A percentile compares a stretch with the other conserved stretches of the same genome.
These are phyloP conservation scores for Chrysomela aeneicollis DNA, from an alignment of 2,888 invertebrate genomes.

Conservation along the genomic window DNA sequence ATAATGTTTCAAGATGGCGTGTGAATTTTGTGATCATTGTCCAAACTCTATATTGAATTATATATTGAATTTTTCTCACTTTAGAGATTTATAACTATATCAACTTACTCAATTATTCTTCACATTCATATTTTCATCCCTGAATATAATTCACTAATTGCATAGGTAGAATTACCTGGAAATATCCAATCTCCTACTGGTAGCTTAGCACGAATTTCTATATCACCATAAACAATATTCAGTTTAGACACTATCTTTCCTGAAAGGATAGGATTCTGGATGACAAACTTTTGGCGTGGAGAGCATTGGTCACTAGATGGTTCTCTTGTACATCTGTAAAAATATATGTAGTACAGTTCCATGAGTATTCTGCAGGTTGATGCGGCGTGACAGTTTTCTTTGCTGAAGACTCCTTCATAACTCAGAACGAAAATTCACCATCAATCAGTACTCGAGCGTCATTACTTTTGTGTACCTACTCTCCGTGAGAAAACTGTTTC, in stretches of 20 bases:
- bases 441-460: no score
- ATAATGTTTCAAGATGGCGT: no score
- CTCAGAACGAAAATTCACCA: no score
- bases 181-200: constrained; percentile 67
- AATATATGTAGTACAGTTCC: not conserved
- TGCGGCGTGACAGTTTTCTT: not conserved
- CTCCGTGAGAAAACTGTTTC: no score
- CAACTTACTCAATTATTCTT: no score
- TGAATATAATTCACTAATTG: not conserved
- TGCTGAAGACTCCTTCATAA: no score
- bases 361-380: not conserved
- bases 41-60: no score
- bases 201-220: constrained; percentile 65
- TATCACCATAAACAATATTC: constrained; percentile 62
- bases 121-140: no score
- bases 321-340: constrained; percentile 39
- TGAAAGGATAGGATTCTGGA: constrained; percentile 61
- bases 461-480: no score
- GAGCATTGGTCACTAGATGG: constrained; percentile 23
- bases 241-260: constrained; percentile 61
- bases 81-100: no score
- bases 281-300: constrained; percentile 12
- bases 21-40: no score
- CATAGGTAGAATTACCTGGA: constrained; percentile 60
- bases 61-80: no score